phyloP scores from a whole-genome alignment of 2,113 vertebrate genomes.

The Lynx canadensis region DNA sequence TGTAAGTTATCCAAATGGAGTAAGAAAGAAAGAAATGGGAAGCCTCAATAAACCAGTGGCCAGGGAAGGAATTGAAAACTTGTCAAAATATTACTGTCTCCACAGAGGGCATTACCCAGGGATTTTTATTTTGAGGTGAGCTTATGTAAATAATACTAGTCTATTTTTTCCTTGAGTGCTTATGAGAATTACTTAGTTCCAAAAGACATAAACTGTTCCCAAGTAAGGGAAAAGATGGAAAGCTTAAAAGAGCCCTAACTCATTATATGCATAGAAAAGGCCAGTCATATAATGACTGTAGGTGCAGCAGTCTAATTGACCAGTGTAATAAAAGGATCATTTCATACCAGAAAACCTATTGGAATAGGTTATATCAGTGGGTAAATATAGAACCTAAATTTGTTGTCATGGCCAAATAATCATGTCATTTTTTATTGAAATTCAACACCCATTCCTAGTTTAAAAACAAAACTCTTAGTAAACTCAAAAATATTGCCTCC shows the following conservation, averaged over 20 bases:
- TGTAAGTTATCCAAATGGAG: background rate
- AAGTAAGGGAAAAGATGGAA: background rate
- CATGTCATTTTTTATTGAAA: background rate
- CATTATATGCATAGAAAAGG: background rate
- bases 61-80: background rate
- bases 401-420: background rate
- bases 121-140: background rate
- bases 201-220: constrained; percentile 6
- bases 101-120: background rate
- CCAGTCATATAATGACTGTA: background rate
- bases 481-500: background rate
- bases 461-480: constrained; percentile 40
- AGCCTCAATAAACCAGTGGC: background rate
- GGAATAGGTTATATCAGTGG: background rate
- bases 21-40: constrained; percentile 23
- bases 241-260: background rate
- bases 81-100: background rate
- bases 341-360: background rate
- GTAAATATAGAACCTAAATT: background rate
- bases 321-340: background rate
- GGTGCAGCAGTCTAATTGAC: background rate
- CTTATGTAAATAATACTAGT: background rate
- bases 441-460: background rate
- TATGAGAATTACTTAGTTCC: constrained; percentile 18
- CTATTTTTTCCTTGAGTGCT: background rate